These are phyloP conservation scores for Agelaius phoeniceus DNA, from an alignment of 2,113 vertebrate species.

Conservation along the genomic window DNA sequence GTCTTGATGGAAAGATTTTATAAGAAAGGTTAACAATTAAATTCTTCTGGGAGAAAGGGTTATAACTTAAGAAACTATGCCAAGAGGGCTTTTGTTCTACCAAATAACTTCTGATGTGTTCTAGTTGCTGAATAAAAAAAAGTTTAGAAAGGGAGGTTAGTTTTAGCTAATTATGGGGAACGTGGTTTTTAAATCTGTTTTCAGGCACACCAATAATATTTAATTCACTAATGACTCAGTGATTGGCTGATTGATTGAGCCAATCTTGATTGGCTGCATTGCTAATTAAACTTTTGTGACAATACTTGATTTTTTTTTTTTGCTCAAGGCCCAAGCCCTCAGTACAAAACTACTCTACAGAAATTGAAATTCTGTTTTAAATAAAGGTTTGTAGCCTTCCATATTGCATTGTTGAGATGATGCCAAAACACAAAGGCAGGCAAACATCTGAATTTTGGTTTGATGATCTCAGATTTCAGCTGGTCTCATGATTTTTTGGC, in stretches of 20 bases:
- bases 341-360: neutral
- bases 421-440: neutral
- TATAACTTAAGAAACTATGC: neutral
- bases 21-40: neutral
- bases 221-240: neutral
- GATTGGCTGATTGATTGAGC: no score
- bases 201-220: neutral
- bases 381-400: neutral
- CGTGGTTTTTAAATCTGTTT: neutral
- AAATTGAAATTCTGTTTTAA: neutral
- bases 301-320: neutral
- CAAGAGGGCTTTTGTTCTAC: neutral
- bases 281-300: neutral
- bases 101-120: neutral
- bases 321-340: neutral
- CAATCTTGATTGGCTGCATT: neutral
- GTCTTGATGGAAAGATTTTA: neutral
- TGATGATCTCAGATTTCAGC: neutral
- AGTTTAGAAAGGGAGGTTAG: neutral
- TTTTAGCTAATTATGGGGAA: neutral
- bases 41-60: neutral
- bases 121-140: neutral
- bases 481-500: neutral
- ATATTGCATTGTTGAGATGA: neutral
- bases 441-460: neutral